Base-by-base conservation (phyloP, 2,888 invertebrate species). In the Himalopsyche kuldschensis region DNA sequence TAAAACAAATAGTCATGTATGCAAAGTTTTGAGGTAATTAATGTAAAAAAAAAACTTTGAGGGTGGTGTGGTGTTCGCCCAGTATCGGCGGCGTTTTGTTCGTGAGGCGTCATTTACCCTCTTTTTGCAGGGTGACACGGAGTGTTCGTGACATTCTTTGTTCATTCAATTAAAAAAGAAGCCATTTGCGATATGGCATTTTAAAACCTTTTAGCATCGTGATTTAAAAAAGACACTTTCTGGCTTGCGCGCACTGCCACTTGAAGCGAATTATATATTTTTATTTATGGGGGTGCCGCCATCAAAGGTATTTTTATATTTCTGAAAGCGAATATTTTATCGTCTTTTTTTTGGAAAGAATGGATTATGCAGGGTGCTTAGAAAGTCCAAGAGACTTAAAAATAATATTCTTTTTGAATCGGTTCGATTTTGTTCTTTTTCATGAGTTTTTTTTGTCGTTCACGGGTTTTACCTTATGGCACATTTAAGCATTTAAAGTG, bases 151-250 rank as follows among this genome's bases (percentile, higher is more conserved):
- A 84, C 84, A 63, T 81, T 78, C 84, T 84, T 84, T 84, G 84
- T 84, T 84, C 81, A 82, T 84, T 84, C 84, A 84, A 84, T 82
- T 84, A 84, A 84, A 84, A 84, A 84, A 84, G 79, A 82, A 82
- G 80, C 82, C 80, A 79, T 80, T 82, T 82, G 63, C 63, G 78
- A 82, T 82, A 84, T 81, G 82, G 78, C 81, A 41, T 77, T 80
- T 80, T 79, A 76, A 82, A 78, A 84, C 79, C 41, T 47, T 84
- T 81, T 79, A 79, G 82, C 79, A 75, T 6, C 75, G 32, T 80
- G 69, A 75, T 75, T 69, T 35, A 80, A 79, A 80, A 80, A 46
- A 47, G 35, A 46, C 75, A 69, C 80, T 41, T 32, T 41, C 75
- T 41, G 75, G 31, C 47, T 31, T 27, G 47, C 78, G 47, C 47